Percentiles rank a stretch among this genome's conserved stretches.
Conservation (phyloP, 1,140 invertebrate species). For the Heterodera schachtii region DNA sequence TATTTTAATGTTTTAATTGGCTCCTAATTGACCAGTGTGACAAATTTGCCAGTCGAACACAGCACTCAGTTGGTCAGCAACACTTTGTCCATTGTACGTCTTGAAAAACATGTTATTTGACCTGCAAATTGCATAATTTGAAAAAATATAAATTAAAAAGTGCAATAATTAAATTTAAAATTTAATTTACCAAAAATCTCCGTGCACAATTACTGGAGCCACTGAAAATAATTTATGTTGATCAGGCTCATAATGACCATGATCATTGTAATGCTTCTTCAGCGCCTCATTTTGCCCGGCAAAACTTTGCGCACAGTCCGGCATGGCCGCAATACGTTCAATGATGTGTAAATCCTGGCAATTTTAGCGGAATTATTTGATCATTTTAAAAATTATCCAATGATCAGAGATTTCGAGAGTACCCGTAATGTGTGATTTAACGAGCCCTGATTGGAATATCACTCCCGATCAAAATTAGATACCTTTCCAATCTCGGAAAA, state of each 20-base stretch:
- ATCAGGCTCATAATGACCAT: slow-evolving; percentile 11
- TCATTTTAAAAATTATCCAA: too few relatives aligned
- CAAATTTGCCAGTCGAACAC: slow-evolving; percentile 27
- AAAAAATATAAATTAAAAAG: background rate
- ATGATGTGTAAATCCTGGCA: slow-evolving; percentile 4
- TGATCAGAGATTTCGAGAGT: too few relatives aligned
- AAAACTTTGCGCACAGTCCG: slow-evolving; percentile 4
- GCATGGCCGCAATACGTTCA: background rate
- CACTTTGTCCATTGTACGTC: background rate
- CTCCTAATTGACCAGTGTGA: slow-evolving; percentile 2
- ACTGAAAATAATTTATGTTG: slow-evolving; percentile 24
- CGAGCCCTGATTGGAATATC: too few relatives aligned
- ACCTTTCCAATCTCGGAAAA: too few relatives aligned
- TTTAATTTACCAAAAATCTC: slow-evolving; percentile 18
- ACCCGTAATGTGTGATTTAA: too few relatives aligned
- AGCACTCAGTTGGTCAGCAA: slow-evolving; percentile 4
- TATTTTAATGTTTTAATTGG: too few relatives aligned
- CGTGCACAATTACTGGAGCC: slow-evolving; percentile 23
- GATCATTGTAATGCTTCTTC: background rate
- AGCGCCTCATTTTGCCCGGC: background rate
- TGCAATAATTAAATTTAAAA: background rate
- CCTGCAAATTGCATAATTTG: slow-evolving; percentile 2
- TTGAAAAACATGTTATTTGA: slow-evolving; percentile 27
- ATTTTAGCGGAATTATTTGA: background rate
- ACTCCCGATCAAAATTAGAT: too few relatives aligned